Percentiles rank a stretch among this genome's conserved stretches.
Conservation (phyloP, 2,113 vertebrate genomes). For the Synchiropus splendidus region DNA sequence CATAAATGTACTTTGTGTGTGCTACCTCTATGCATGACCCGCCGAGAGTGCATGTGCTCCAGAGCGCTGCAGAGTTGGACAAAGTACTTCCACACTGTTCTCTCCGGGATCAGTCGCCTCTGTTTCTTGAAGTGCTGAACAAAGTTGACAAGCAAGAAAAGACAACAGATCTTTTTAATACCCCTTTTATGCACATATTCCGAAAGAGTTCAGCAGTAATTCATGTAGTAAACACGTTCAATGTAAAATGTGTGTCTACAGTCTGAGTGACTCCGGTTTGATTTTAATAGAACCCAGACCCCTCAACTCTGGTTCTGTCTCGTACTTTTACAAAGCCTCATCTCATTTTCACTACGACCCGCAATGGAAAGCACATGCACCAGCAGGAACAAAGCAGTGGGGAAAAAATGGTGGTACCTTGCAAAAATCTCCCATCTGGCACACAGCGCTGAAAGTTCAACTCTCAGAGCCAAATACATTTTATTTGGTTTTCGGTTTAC, state of each 20-base stretch:
- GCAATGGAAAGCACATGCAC: slow-evolving; percentile 65
- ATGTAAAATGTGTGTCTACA: slow-evolving; percentile 17
- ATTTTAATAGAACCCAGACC: slow-evolving; percentile 56
- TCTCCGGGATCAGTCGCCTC: slow-evolving; percentile 90
- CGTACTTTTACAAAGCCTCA: slow-evolving; percentile 21
- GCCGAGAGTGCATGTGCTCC: slow-evolving; percentile 96
- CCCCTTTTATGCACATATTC: slow-evolving; percentile 10
- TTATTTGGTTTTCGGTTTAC: too few relatives aligned
- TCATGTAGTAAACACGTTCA: slow-evolving; percentile 5
- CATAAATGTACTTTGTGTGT: slow-evolving; percentile 3
- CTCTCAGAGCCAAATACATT: slow-evolving; percentile 19
- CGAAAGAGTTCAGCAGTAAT: slow-evolving; percentile 21
- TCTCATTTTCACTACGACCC: slow-evolving; percentile 46
- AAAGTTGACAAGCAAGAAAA: slow-evolving; percentile 21
- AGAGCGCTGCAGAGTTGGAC: slow-evolving; percentile 96
- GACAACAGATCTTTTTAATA: slow-evolving; percentile 9
- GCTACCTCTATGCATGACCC: slow-evolving; percentile 95
- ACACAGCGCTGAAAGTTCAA: slow-evolving; percentile 29
- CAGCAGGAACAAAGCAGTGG: slow-evolving; percentile 24
- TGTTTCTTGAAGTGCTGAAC: slow-evolving; percentile 97
- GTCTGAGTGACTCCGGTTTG: slow-evolving; percentile 26
- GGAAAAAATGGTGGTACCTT: slow-evolving; percentile 48
- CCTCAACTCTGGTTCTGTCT: slow-evolving; percentile 24
- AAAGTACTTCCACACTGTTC: slow-evolving; percentile 98
- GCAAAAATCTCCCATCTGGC: slow-evolving; percentile 54